A percentile compares a stretch with the other conserved stretches of the same genome.
Conservation (phyloP, 2,113 vertebrate species). For the Naja naja region DNA sequence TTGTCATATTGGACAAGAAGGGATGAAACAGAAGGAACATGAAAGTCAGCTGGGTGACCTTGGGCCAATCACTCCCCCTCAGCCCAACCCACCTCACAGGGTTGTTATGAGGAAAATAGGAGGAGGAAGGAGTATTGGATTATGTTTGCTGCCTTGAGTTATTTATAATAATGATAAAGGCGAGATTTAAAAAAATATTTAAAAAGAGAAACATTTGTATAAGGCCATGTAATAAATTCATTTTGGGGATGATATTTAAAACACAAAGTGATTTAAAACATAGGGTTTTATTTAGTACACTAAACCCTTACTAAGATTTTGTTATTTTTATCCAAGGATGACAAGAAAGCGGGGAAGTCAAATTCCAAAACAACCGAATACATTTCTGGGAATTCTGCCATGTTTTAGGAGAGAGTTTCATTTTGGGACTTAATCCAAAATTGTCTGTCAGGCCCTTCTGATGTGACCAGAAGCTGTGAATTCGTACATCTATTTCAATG, state of each 20-base stretch:
- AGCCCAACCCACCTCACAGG: neutral
- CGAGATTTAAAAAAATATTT: neutral
- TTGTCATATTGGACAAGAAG: neutral
- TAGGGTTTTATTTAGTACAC: neutral
- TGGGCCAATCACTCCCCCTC: neutral
- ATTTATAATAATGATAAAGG: neutral
- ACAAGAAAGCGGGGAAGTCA: neutral
- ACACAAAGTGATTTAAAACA: neutral
- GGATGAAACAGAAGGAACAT: neutral
- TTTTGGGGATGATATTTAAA: too few species aligned
- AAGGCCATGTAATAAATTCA: neutral
- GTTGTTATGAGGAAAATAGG: neutral
- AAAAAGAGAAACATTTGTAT: neutral
- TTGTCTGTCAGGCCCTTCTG: neutral
- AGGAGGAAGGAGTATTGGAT: neutral
- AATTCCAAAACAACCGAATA: neutral
- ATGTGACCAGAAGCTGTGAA: neutral
- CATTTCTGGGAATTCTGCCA: neutral
- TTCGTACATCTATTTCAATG: neutral
- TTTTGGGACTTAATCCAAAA: neutral
- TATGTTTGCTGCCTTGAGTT: neutral
- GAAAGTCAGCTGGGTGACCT: neutral
- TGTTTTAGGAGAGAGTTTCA: neutral
- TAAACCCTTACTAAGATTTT: neutral
- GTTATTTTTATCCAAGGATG: neutral